phyloP scores from a whole-genome alignment of 2,888 invertebrate species.

The Aphidoletes aphidimyza region DNA sequence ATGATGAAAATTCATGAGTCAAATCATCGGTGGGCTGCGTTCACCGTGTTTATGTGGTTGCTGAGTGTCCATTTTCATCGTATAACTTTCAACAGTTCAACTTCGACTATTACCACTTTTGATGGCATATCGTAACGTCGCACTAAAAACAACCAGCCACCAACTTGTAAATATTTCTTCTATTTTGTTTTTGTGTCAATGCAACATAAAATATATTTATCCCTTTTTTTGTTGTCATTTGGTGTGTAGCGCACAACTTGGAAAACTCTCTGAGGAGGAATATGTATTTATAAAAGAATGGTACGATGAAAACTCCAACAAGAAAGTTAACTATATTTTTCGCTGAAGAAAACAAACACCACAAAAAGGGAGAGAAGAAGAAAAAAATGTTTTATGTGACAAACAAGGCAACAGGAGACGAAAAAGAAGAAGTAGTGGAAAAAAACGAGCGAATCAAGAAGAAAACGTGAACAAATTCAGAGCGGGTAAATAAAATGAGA shows the following conservation, averaged over 20 bases:
- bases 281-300: slow-evolving; percentile 24
- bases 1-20: background rate
- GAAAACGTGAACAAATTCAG: slow-evolving; percentile 16
- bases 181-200: slow-evolving; percentile 6
- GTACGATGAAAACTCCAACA: background rate
- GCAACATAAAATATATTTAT: slow-evolving; percentile 44
- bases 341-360: slow-evolving; percentile 30
- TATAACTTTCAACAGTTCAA: background rate
- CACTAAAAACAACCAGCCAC: background rate
- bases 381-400: slow-evolving; percentile 43
- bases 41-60: background rate
- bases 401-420: background rate
- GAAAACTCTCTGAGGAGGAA: slow-evolving; percentile 13
- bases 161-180: slow-evolving; percentile 36
- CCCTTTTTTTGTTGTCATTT: background rate
- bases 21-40: background rate
- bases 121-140: background rate
- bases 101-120: background rate
- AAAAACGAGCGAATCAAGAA: background rate
- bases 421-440: no score
- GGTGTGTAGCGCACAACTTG: background rate
- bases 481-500: background rate
- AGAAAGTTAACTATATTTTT: slow-evolving; percentile 44
- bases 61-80: background rate
- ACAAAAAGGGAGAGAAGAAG: background rate